Evolutionary conservation across 2,888 invertebrate genomes (phyloP), one percentile per base, ranked within the genome.

Genomic region (Calephelis perditalis): DNA sequence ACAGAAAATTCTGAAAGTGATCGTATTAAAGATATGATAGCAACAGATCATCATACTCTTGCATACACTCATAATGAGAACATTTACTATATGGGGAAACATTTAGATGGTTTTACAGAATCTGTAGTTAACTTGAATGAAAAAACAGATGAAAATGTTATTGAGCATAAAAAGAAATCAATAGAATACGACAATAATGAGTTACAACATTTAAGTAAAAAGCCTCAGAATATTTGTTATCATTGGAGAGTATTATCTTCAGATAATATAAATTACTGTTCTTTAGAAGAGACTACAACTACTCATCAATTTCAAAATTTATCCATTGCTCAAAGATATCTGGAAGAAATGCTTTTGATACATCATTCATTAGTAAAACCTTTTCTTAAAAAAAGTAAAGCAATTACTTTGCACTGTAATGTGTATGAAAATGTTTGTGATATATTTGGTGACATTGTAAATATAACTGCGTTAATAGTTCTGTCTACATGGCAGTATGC

Each of bases 61-160:
- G 89, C 95, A 56, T 92, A 95, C 73, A 93, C 94, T 63, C 93
- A 93, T 70, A 91, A 93, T 76, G 92, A 93, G 70, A 93, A 93
- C 72, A 90, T 95, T 71, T 94, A 92, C 75, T 95, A 93, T 74
- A 91, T 94, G 80, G 95, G 95, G 1, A 94, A 93, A 78, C 92
- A 92, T 68, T 81, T 82, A 62, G 83, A 87, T 63, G 90, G 88
- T 1, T 88, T 79, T 64, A 89, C 90, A 63, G 85, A 86, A 62
- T 72, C 79, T 60, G 82, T 87, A 63, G 81, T 86, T 7, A 91
- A 91, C 75, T 76, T 91, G 62, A 90, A 87, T 72, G 61, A 67
- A 40, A 73, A 73, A 60, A 75, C 70, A 63, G 71, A 78, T 57
- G 74, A 79, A 64, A 65, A 68, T 44, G 65, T 64, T 56, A 72